Base-by-base conservation (phyloP, 1,140 invertebrate genomes). In the Apis laboriosa region DNA sequence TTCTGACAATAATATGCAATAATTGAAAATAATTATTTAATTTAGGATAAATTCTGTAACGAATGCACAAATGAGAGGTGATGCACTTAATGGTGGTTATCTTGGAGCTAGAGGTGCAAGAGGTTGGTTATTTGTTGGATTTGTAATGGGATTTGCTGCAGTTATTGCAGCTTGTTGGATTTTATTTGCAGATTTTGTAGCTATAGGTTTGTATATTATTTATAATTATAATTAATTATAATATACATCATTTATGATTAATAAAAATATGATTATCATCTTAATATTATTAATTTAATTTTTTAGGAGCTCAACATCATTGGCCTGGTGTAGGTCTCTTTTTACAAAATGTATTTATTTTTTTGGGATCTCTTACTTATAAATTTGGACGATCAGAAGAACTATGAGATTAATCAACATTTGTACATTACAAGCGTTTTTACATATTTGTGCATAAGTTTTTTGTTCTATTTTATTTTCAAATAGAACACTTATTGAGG, bases 131-230 rank as follows among this genome's bases (percentile, higher is more conserved):
- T 99, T 99, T 91, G 93, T 99, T 70, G 99, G 99, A 9, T 99
- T 99, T 94, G 96, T 99, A 1, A 96, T 99, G 88, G 98, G 98
- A 76, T 99, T 99, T 94, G 97, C 98, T 1, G 96, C 98, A 7
- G 96, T 99, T 15, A 99, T 99, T 91, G 98, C 98, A 43, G 96
- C 98, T 17, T 97, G 97, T 90, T 99, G 98, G 98, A 98, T 99
- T 86, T 95, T 99, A 80, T 99, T 99, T 95, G 97, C 96, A 60
- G 95, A 97, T 88, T 97, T 96, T 91, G 95, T 96, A 56, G 94
- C 94, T 77, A 89, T 91, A 85, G 92, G 94, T 94, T 91, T 90
- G 89, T 91, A 66, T n/a, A 19, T 17, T 15, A 19, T 28, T 28
- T 64, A 24, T 51, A 11, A 60, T 56, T 17, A 55, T 34, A 9